Conservation (phyloP, 2,888 invertebrate genomes). For the Lagria hirta region DNA sequence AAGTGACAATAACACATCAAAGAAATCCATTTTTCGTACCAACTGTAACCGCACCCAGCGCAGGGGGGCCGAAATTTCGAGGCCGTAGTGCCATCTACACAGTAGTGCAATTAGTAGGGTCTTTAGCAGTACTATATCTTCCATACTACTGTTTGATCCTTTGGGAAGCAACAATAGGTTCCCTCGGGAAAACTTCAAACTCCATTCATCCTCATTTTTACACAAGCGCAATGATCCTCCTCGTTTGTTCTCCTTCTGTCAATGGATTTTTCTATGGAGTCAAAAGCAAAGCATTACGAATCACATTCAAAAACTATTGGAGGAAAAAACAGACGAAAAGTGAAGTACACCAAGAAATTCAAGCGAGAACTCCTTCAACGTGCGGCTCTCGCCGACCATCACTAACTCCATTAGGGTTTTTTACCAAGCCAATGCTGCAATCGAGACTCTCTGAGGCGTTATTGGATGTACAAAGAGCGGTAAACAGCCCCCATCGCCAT, state of each 20-base stretch:
- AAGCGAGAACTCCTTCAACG: conserved; percentile 76
- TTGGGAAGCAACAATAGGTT: conserved; percentile 61
- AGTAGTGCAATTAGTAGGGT: conserved; percentile 72
- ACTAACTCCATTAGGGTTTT: conserved; percentile 60
- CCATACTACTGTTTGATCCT: conserved; percentile 73
- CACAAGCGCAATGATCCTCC: conserved; percentile 61
- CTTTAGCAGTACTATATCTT: conserved; percentile 70
- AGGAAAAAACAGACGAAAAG: conserved; percentile 76
- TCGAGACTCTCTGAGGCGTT: conserved; percentile 61
- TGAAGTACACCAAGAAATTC: conserved; percentile 78
- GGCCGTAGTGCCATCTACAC: conserved; percentile 65
- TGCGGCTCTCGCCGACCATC: conserved; percentile 71
- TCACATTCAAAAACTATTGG: conserved; percentile 76
- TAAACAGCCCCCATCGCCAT: conserved; percentile 43
- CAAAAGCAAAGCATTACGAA: conserved; percentile 69
- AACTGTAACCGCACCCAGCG: conserved; percentile 61
- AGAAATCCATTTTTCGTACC: conserved; percentile 76
- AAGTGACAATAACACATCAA: conserved; percentile 81
- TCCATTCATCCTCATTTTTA: conserved; percentile 56
- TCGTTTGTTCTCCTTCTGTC: conserved; percentile 70
- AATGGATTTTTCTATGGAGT: conserved; percentile 79
- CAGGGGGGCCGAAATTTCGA: conserved; percentile 56
- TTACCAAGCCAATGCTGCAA: conserved; percentile 58
- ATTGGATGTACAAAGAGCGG: conserved; percentile 53
- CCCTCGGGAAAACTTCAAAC: conserved; percentile 36